These are phyloP conservation scores for Pollenia amentaria DNA, from an alignment of 2,888 invertebrate genomes.

Conservation along the genomic window DNA sequence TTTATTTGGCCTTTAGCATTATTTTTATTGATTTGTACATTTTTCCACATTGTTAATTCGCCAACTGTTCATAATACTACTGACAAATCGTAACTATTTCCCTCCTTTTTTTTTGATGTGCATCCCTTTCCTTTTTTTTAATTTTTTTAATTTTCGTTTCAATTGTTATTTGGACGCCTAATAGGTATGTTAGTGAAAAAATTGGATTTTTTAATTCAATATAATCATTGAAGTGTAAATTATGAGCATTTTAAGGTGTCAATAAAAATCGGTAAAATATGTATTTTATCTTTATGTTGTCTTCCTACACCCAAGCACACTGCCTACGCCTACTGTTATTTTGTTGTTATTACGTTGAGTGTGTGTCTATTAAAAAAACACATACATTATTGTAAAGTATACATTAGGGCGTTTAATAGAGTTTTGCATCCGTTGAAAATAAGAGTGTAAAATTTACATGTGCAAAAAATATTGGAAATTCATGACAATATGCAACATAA, in stretches of 20 bases:
- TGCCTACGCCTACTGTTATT: slow-evolving; percentile 55
- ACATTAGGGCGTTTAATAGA: slow-evolving; percentile 72
- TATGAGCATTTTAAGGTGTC: slow-evolving; percentile 73
- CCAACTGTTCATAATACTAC: slow-evolving; percentile 77
- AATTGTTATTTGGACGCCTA: slow-evolving; percentile 67
- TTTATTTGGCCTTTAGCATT: slow-evolving; percentile 63
- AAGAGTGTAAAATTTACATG: slow-evolving; percentile 60
- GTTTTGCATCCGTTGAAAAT: slow-evolving; percentile 67
- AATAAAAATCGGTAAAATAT: slow-evolving; percentile 72
- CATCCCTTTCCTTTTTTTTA: slow-evolving; percentile 13
- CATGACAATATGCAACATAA: slow-evolving; percentile 78
- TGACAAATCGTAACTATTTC: slow-evolving; percentile 77
- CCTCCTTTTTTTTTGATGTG: slow-evolving; percentile 1
- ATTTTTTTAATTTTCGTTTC: slow-evolving; percentile 57
- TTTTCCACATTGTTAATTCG: slow-evolving; percentile 83
- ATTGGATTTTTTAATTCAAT: slow-evolving; percentile 61
- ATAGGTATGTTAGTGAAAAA: slow-evolving; percentile 53
- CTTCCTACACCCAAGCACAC: neutral
- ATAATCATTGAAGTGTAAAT: slow-evolving; percentile 68
- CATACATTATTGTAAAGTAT: slow-evolving; percentile 26
- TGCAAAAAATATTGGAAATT: slow-evolving; percentile 35
- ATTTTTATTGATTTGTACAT: slow-evolving; percentile 72
- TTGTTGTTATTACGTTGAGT: neutral
- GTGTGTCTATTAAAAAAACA: slow-evolving; percentile 27
- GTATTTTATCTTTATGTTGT: slow-evolving; percentile 52